Percentiles rank a stretch among this genome's conserved stretches.
Conservation (phyloP, 2,797 vertebrate genomes). For the Gymnothorax reevesii region DNA sequence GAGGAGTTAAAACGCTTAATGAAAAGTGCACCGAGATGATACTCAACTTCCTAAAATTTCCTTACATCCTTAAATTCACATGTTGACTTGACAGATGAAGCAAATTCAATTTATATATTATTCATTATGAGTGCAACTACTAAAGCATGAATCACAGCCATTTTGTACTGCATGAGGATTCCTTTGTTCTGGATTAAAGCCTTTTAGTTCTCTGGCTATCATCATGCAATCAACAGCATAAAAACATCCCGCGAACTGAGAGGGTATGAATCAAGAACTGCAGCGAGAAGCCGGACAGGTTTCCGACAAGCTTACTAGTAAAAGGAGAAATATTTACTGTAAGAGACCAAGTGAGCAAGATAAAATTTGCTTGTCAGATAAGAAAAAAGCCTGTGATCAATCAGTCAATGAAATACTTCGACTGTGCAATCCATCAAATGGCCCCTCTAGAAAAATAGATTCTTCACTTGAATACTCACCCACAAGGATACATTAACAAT, state of each 20-base stretch:
- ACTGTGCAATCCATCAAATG: not conserved
- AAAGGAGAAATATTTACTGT: not conserved
- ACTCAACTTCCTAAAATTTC: not conserved
- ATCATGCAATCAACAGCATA: not conserved
- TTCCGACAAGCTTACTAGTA: not conserved
- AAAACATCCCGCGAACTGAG: not conserved
- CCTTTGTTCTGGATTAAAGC: not conserved
- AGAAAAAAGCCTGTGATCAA: slow-evolving; percentile 3
- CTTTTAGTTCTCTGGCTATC: not conserved
- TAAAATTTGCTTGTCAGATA: slow-evolving; percentile 3
- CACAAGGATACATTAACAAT: not conserved
- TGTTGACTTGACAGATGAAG: not conserved
- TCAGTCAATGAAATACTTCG: not conserved
- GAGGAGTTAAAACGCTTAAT: too few relatives aligned
- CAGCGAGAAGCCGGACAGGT: not conserved
- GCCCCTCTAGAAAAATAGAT: not conserved
- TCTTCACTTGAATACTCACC: not conserved
- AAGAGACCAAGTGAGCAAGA: not conserved
- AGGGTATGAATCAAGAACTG: not conserved
- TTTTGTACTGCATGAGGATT: not conserved
- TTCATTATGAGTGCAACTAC: not conserved
- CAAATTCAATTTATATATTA: not conserved
- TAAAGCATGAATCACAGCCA: not conserved
- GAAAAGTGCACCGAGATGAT: not conserved
- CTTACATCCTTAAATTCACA: not conserved